These are phyloP conservation scores for Champsocephalus gunnari DNA, from an alignment of 2,797 vertebrate genomes.

Conservation along the genomic window DNA sequence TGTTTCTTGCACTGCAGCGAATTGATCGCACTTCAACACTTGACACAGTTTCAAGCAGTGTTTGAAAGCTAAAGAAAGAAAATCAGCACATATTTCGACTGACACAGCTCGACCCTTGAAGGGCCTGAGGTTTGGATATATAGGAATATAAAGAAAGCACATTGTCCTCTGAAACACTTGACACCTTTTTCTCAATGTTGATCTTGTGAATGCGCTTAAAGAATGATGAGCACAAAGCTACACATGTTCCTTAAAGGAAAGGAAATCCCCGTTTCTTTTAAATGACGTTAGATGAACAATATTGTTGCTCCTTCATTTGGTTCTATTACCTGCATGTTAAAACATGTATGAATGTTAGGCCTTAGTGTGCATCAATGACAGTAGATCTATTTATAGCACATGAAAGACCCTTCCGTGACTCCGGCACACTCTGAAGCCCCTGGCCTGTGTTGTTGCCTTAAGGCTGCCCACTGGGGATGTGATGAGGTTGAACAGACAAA, in stretches of 20 bases:
- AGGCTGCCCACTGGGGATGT: conserved; percentile 36
- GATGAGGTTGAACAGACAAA: conserved; percentile 37
- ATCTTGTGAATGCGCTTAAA: conserved; percentile 20
- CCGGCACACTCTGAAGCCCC: conserved; percentile 36
- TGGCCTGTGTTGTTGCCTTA: conserved; percentile 31
- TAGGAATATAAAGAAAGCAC: conserved; percentile 41
- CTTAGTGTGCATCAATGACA: conserved; percentile 13
- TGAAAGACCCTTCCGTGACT: conserved; percentile 30
- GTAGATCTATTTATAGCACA: conserved; percentile 41
- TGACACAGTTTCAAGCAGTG: background rate
- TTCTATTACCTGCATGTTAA: conserved; percentile 39
- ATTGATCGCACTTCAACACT: background rate
- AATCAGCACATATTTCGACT: conserved; percentile 35
- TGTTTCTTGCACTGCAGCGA: conserved; percentile 10
- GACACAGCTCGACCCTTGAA: background rate
- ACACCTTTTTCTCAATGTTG: conserved; percentile 1
- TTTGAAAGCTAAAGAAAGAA: conserved; percentile 15
- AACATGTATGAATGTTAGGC: conserved; percentile 38
- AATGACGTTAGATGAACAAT: background rate
- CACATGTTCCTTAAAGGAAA: conserved; percentile 8
- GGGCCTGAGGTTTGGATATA: conserved; percentile 2
- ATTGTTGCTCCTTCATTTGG: conserved; percentile 7
- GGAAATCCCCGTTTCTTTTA: background rate
- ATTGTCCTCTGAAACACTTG: conserved; percentile 32
- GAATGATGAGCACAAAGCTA: conserved; percentile 61